A percentile compares a stretch with the other conserved stretches of the same genome.
Evolutionary conservation across 2,888 invertebrate genomes (phyloP).

Genomic region (Saturnia japonica): DNA sequence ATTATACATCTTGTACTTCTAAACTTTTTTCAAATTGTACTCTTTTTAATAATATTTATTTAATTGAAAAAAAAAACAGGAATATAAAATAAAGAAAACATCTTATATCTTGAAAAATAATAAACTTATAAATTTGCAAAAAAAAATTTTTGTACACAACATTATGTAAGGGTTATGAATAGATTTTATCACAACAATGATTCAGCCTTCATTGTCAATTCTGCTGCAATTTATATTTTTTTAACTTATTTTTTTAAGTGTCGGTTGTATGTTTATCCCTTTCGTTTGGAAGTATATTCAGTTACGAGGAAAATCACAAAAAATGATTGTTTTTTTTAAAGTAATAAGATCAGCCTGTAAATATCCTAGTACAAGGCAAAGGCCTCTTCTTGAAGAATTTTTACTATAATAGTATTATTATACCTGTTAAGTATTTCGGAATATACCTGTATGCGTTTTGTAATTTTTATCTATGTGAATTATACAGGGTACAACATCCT

Average conservation of each 20-base stretch:
- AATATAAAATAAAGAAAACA: no score
- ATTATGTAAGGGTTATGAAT: neutral
- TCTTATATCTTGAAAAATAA: no score
- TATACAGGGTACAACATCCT: slow-evolving; percentile 22
- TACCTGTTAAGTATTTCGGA: neutral
- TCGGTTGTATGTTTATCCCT: neutral
- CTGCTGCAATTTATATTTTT: neutral
- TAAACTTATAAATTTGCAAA: no score
- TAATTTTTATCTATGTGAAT: neutral
- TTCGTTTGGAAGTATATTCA: neutral
- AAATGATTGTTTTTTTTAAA: no score
- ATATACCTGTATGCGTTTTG: neutral
- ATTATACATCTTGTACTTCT: no score
- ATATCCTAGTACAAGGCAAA: neutral
- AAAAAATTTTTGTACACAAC: neutral
- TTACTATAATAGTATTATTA: neutral
- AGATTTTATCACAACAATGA: neutral
- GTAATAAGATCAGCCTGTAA: neutral
- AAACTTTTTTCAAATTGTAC: no score
- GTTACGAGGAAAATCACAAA: neutral
- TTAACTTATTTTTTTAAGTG: neutral
- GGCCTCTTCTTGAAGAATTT: neutral
- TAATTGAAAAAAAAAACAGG: no score
- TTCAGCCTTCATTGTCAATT: neutral
- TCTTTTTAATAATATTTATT: no score